Base-by-base conservation (phyloP, 2,797 vertebrate species). In the Myotis findleyi region DNA sequence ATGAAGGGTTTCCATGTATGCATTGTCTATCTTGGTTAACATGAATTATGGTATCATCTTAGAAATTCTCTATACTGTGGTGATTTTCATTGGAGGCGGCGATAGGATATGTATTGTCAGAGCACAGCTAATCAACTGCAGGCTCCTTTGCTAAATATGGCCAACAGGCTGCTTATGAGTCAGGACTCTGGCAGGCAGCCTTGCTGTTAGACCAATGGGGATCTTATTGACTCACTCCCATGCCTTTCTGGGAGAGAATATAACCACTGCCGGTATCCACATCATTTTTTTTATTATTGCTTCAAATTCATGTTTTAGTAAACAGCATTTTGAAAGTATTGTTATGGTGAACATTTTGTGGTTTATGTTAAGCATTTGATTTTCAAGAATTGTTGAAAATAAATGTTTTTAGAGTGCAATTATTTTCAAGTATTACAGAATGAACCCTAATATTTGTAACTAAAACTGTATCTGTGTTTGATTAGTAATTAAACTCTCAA, bases 91-190 rank as follows among this genome's bases (percentile, higher is more conserved):
- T 91, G 72, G 64, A 7, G 51, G 86, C 47, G 94, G 7, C 64
- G 68, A 68, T 81, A 91, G 77, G n/a, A 71, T 97, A 89, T 95
- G 97, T 98, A 80, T 97, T 98, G 93, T 94, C 95, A 33, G 66
- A 93, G 76, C 49, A 94, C 66, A 95, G 75, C 66, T 97, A 97
- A 98, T 98, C 80, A 97, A 96, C 62, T 91, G 44, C 97, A 97
- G 94, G 66, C 96, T 98, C 72, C 49, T 96, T 62, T 90, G 94
- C 91, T 97, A 97, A 97, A 96, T 94, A 93, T 91, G 97, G 91
- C 76, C 87, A 97, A 86, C 93, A 96, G 93, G 38, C 96, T 97
- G 73, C 91, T 96, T 94, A 80, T 98, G 98, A 98, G 95, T 97
- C 96, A 98, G 76, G 49, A 27, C 55, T 93, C 68, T 97, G 97